phyloP scores from a whole-genome alignment of 2,888 invertebrate species.

The Papilio gigon region DNA sequence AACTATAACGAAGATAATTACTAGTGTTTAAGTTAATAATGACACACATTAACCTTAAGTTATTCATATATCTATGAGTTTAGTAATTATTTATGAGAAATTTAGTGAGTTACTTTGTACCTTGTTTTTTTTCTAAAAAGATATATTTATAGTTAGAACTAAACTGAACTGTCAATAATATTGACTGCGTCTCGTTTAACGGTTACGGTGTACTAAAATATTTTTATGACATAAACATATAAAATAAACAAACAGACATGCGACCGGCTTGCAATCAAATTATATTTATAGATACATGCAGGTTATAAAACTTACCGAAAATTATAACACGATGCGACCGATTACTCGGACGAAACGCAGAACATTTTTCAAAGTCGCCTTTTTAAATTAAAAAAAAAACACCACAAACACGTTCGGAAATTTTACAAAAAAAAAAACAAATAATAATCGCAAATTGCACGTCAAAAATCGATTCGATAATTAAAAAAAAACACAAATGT shows the following conservation, averaged over 20 bases:
- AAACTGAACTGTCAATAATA: conserved; percentile 25
- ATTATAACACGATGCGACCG: conserved; percentile 24
- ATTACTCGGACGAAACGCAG: conserved; percentile 4
- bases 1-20: not conserved
- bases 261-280: conserved; percentile 28
- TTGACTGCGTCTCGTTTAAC: conserved; percentile 28
- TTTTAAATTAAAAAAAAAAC: conserved; percentile 19
- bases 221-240: conserved; percentile 39
- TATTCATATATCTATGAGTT: not conserved
- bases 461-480: conserved; percentile 22
- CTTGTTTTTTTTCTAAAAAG: not conserved
- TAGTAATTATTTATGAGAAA: not conserved
- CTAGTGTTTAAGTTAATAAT: not conserved
- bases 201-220: conserved; percentile 33
- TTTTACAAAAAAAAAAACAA: not conserved
- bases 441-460: conserved; percentile 8
- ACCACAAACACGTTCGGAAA: conserved; percentile 31
- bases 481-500: conserved; percentile 16
- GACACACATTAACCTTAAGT: not conserved
- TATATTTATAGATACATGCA: conserved; percentile 30
- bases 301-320: conserved; percentile 38
- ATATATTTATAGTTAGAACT: conserved; percentile 14
- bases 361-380: conserved; percentile 29
- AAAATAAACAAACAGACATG: conserved; percentile 37
- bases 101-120: not conserved